Base-by-base conservation (phyloP, 2,888 invertebrate genomes). In the Metalampra italica region DNA sequence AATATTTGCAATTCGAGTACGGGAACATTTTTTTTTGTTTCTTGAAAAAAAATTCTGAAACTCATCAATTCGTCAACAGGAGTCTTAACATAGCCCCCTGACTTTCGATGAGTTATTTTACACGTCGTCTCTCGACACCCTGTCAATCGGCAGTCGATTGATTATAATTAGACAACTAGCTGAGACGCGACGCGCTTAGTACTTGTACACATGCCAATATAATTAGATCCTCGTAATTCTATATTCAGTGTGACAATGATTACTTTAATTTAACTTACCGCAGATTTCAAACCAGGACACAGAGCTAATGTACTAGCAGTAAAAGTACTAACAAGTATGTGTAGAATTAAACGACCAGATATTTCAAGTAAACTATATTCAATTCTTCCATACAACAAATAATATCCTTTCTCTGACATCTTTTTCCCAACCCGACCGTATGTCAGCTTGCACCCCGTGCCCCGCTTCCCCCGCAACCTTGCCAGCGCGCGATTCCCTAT, bases 71-170 rank as follows among this genome's bases (percentile, higher is more conserved):
- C 39, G 39, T 39, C 39, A 39, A 14, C 39, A 15, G 9, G 15
- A 13, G 39, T 39, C 39, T 9, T 14, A 39, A 39, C 39, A 15
- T 39, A 13, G 39, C 39, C 15, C 1, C 1, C 13, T 30, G 13
- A 22, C 30, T 36, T 14, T 13, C 12, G 45, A 36, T 38, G 48
- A 49, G 51, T 46, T 49, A 52, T 49, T 52, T 43, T 45, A 45
- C 14, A 15, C 41, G 3, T 22, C 34, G 36, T 46, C 51, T 39
- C 30, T 52, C 51, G 59, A 51, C 57, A 57, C 56, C 51, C 48
- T 71, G 77, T 80, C 78, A 74, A 79, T 79, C 77, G 69, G 63
- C 65, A 64, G 66, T 62, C 68, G 66, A 67, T 71, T 66, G 68
- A 70, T 73, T 79, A 77, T 72, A 73, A 71, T 74, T 73, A 72